Base-by-base conservation (phyloP, 1,140 invertebrate genomes). In the Dendroctonus ponderosae region DNA sequence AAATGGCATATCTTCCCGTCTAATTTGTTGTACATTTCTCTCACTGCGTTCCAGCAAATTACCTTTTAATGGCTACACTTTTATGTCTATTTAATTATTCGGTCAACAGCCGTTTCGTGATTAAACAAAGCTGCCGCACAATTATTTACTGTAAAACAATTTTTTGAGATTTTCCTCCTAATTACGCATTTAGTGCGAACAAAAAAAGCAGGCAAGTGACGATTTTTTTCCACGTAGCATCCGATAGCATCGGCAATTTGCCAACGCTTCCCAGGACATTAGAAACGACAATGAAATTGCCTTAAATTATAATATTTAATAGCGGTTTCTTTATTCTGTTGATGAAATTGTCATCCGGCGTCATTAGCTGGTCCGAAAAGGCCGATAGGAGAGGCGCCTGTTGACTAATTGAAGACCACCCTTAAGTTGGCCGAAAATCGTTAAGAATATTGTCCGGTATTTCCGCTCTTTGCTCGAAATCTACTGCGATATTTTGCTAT, bases 281-380 rank as follows among this genome's bases (percentile, higher is more conserved):
- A 56, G 42, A 46, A 63, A 64, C 54, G 62, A 64, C 62, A 64
- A 64, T 56, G 54, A 57, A 64, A 64, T 64, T 64, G 62, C 62
- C 54, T 38, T 50, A 15, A 56, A 57, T 48, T 51, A 64, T 54
- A 42, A 56, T 64, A 56, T 56, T 64, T 64, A 64, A 64, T 64
- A 64, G 62, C 62, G 62, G 53, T 57, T 57, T 57, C 52, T 64
- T 64, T 64, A 64, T 63, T 41, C 51, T 11, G 62, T 41, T 64
- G 62, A 64, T 64, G 62, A 64, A 64, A 56, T 64, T 64, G 62
- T 64, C 62, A 64, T 64, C 62, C 62, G 62, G 62, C 50, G 52
- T 57, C 62, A 64, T 64, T 64, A 64, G 49, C 6, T 6, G 39
- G 40, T 46, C 40, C 12, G 37, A 5, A 12, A 46, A 41, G 51